Evolutionary conservation across 2,797 vertebrate species (phyloP), one percentile per base, ranked within the genome.

Genomic region (Chloroceryle inda): DNA sequence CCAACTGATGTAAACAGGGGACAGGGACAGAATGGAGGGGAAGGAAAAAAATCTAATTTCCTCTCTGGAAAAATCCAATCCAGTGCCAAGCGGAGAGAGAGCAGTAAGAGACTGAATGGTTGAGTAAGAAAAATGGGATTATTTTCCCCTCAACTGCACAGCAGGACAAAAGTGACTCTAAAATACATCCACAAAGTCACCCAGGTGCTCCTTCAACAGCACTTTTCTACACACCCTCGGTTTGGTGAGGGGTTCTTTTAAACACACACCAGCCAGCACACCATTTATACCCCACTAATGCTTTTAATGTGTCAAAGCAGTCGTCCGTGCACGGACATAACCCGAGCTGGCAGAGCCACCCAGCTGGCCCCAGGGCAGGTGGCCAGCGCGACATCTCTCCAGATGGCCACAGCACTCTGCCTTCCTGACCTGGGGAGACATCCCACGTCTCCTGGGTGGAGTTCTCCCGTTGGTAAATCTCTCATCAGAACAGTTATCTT

Each of bases 1-100:
- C 55, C 82, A 94, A 23, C 6, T 52, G 64, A 80, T 85, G 59
- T 53, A 75, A 96, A 59, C 63, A 38, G 69, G 62, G 27, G 75
- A 84, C 86, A 94, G 85, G 79, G 91, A 93, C 73, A 59, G 45
- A 96, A 47, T 71, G 55, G 64, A 93, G 81, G 49, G 64, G 74
- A 94, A 95, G 79, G 37, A 96, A 96, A 73, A 88, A 94, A 95
- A 97, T 81, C 83, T 85, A 71, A 96, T 94, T 95, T 89, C 75
- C 81, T 45, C 64, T 69, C 85, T 63, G 42, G 38, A 95, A 89
- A 96, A 96, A 92, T 92, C 78, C 89, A 89, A 93, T 96, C 63
- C 67, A 17, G 87, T 77, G 67, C 72, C 71, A 88, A 81, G 47
- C 47, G 37, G 37, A 40, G 76, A 82, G 37, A 44, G 20, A 94